A percentile compares a stretch with the other conserved stretches of the same genome.
Evolutionary conservation across 2,113 vertebrate genomes (phyloP).

Genomic region (Probosciger aterrimus): DNA sequence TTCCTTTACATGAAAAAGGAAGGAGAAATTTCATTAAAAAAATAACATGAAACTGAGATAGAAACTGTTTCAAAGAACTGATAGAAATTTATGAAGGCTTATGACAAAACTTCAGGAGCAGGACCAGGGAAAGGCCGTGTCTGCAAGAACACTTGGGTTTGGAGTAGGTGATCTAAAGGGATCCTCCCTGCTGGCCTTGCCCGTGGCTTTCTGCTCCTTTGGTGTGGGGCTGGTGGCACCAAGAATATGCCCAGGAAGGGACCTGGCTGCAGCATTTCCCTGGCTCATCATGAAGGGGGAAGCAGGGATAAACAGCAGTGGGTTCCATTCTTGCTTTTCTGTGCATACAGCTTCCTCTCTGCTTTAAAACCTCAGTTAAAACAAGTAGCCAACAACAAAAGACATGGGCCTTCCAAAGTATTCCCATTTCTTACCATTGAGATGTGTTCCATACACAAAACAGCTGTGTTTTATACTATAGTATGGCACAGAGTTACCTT

Average conservation of each 20-base stretch:
- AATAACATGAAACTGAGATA: neutral
- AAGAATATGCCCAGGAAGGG: accelerated
- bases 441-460: accelerated
- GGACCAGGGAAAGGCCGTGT: neutral
- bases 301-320: neutral
- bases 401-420: accelerated
- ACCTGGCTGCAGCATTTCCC: neutral
- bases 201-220: accelerated
- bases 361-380: neutral
- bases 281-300: accelerated
- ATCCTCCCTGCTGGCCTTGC: accelerated
- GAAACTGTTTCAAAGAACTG: neutral
- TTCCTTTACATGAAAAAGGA: neutral
- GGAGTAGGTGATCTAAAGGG: accelerated
- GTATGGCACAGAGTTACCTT: neutral
- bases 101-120: neutral
- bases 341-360: accelerated
- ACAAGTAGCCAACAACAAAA: neutral
- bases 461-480: accelerated
- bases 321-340: neutral
- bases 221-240: neutral
- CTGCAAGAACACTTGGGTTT: accelerated
- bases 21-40: neutral
- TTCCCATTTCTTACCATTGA: accelerated
- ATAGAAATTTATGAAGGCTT: neutral